A percentile compares a stretch with the other conserved stretches of the same genome.
These are phyloP conservation scores for Ceraclea dissimilis DNA, from an alignment of 2,888 invertebrate species.

Conservation along the genomic window DNA sequence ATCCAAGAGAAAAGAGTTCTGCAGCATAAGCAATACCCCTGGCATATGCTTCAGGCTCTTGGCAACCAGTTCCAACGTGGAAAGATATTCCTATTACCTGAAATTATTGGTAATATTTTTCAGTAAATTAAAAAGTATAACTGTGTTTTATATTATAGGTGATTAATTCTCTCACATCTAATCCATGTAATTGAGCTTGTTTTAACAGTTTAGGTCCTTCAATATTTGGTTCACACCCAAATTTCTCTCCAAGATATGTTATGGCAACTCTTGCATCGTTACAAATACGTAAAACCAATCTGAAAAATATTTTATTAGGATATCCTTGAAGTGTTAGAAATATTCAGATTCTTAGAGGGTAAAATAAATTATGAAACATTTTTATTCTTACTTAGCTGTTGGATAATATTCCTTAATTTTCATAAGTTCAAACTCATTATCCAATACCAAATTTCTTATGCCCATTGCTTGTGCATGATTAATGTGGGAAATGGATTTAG, in stretches of 20 bases:
- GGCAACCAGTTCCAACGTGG: slow-evolving; percentile 92
- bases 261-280: no score
- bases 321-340: no score
- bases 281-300: not conserved
- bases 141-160: no score
- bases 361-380: no score
- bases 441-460: slow-evolving; percentile 84
- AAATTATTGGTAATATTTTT: slow-evolving; percentile 68
- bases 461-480: slow-evolving; percentile 68
- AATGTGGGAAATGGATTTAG: slow-evolving; percentile 86
- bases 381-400: slow-evolving; percentile 62
- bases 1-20: slow-evolving; percentile 66
- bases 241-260: not conserved
- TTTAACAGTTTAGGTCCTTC: not conserved
- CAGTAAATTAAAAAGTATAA: no score
- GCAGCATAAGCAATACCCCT: slow-evolving; percentile 69
- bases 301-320: no score
- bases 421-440: slow-evolving; percentile 84
- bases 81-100: slow-evolving; percentile 76
- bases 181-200: not conserved
- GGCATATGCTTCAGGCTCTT: slow-evolving; percentile 71
- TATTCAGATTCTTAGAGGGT: no score
- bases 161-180: no score
- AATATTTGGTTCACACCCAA: not conserved
- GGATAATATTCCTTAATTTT: slow-evolving; percentile 82